Evolutionary conservation across 2,113 vertebrate genomes (phyloP), one percentile per base, ranked within the genome.

Genomic region (Galemys pyrenaicus): DNA sequence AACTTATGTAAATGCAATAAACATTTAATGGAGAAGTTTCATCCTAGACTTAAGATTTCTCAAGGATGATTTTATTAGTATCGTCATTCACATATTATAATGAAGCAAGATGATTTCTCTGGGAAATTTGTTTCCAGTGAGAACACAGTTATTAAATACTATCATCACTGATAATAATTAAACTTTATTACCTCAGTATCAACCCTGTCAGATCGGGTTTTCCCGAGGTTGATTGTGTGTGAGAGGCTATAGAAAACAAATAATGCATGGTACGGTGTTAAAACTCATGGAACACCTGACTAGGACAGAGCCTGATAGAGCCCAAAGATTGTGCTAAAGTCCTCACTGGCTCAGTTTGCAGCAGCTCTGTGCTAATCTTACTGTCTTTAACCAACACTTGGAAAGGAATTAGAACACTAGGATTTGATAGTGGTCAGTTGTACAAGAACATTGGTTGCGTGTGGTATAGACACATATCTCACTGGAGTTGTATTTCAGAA

Each of bases 101-200:
- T 96, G 97, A 96, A 97, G 82, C n/a, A 97, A 95, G 96, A 97
- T 96, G 26, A 97, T 97, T 97, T 95, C 95, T 98, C 85, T 94
- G 44, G 0, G 65, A 97, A 98, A 97, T 91, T 92, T 95, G 74
- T 95, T 98, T 96, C 96, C 94, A 96, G 77, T 95, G 97, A 97
- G 97, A 97, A 97, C 49, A 92, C 91, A 97, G 91, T 98, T 98
- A 97, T 98, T 98, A 98, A 98, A 97, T 97, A 92, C 49, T 82
- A 97, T 97, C 91, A 98, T 96, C 94, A 91, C 88, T 96, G 96
- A 95, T 96, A 98, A 97, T 97, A 98, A 98, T 98, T 97, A 98
- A 97, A 95, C 87, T 97, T 97, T 97, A 98, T 98, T 98, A 97
- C 95, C 94, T 94, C 83, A 79, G 37, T 94, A 98, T 89, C 94